A percentile compares a stretch with the other conserved stretches of the same genome.
phyloP scores from a whole-genome alignment of 2,113 vertebrate species.

The Rhabdomys dilectus region DNA sequence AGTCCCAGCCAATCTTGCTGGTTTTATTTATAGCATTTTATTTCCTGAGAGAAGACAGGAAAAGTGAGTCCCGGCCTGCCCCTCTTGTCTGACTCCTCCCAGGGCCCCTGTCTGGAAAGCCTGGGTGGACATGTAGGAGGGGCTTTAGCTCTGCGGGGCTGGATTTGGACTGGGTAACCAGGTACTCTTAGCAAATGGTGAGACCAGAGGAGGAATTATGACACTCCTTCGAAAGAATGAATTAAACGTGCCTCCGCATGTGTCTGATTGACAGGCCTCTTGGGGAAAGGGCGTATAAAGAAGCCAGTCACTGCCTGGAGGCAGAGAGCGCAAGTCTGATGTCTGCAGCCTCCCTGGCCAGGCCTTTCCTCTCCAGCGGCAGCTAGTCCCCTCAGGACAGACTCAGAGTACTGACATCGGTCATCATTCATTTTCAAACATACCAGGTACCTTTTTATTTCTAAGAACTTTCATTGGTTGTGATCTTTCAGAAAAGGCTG shows the following conservation, averaged over 20 bases:
- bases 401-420: neutral
- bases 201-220: conserved; percentile 87
- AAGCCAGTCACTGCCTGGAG: conserved; percentile 55
- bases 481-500: neutral
- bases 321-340: neutral
- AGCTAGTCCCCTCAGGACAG: neutral
- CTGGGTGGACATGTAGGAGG: neutral
- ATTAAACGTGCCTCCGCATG: conserved; percentile 77
- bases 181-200: conserved; percentile 83
- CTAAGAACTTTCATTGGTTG: neutral
- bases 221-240: conserved; percentile 85
- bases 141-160: neutral
- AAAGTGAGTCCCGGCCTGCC: conserved; percentile 4
- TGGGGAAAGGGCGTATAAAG: conserved; percentile 88
- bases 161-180: conserved; percentile 62
- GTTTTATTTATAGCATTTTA: conserved; percentile 78
- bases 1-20: conserved; percentile 38
- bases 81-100: conserved; percentile 57
- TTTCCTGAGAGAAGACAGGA: conserved; percentile 73
- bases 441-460: conserved; percentile 70
- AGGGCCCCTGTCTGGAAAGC: neutral
- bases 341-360: neutral
- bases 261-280: conserved; percentile 88
- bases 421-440: neutral
- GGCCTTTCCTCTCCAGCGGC: neutral